Evolutionary conservation across 2,888 invertebrate genomes (phyloP), one percentile per base, ranked within the genome.

Genomic region (Pinctada fucata): DNA sequence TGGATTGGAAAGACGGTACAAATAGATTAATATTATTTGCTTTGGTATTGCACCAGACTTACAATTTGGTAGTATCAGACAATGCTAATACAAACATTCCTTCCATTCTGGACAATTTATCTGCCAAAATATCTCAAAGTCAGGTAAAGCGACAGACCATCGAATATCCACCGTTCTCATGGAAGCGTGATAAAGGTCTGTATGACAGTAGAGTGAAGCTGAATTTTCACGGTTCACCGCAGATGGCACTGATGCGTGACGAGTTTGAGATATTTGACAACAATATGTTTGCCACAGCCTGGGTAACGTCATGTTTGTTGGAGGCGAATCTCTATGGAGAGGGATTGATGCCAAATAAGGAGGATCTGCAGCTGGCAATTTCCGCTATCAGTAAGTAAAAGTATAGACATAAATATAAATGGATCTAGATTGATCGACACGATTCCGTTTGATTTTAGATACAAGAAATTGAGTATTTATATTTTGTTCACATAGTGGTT

Each of bases 201-300:
- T 90, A 88, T 82, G 85, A 85, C 49, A 90, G 90, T 77, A 85
- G 87, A 58, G 86, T 90, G 6, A 84, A 87, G 65, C 75, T 89
- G 52, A 86, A 90, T 80, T 85, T 89, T 71, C 88, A 89, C 71
- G 90, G 90, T 0, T 77, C 78, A 6, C 84, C 84, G 48, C 78
- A 83, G 4, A 65, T 86, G 72, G 85, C 85, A 51, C 79, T 87
- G 3, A 58, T 89, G n/a, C 85, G 90, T 1, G 85, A 88, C 10
- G 78, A 79, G 4, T 83, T 88, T 64, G 76, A 81, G 10, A 84
- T 90, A 6, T 88, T 85, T 72, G 90, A 90, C 84, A 89, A 89
- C 80, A 90, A 91, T 78, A 90, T 90, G 88, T 91, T 91, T 78
- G 89, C 85, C 0, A 89, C 89, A 0, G 84, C 88, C 0, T 90